phyloP scores from a whole-genome alignment of 2,113 vertebrate genomes.

The Zosterops hypoxanthus region DNA sequence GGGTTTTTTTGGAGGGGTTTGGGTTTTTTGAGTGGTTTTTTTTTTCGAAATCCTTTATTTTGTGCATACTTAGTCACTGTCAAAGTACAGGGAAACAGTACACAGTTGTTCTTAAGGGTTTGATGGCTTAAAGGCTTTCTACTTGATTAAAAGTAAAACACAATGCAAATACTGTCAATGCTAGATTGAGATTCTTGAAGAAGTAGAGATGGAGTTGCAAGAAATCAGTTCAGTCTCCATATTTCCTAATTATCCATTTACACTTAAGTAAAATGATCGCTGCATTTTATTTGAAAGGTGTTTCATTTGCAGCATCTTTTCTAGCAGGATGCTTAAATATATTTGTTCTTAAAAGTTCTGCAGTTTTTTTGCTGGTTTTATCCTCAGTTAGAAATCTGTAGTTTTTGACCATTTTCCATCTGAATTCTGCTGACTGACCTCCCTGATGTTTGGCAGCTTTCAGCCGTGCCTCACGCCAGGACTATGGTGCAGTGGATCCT shows the following conservation, averaged over 20 bases:
- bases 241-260: background rate
- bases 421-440: background rate
- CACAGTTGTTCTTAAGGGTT: background rate
- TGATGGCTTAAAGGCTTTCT: background rate
- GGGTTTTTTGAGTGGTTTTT: too few species aligned
- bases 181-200: background rate
- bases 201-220: background rate
- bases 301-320: background rate
- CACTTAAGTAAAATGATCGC: background rate
- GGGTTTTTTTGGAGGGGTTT: too few species aligned
- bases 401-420: background rate
- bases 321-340: background rate
- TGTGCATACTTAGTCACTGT: background rate
- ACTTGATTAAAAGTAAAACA: background rate
- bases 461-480: slow-evolving; percentile 85
- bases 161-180: background rate
- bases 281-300: background rate
- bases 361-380: background rate
- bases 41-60: background rate
- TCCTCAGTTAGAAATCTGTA: background rate
- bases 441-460: slow-evolving; percentile 78
- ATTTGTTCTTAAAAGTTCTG: background rate
- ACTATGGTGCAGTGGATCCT: slow-evolving; percentile 85
- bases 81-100: background rate
- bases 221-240: background rate